These are phyloP conservation scores for Tragelaphus oryx DNA, from an alignment of 2,797 vertebrate species.

Conservation along the genomic window DNA sequence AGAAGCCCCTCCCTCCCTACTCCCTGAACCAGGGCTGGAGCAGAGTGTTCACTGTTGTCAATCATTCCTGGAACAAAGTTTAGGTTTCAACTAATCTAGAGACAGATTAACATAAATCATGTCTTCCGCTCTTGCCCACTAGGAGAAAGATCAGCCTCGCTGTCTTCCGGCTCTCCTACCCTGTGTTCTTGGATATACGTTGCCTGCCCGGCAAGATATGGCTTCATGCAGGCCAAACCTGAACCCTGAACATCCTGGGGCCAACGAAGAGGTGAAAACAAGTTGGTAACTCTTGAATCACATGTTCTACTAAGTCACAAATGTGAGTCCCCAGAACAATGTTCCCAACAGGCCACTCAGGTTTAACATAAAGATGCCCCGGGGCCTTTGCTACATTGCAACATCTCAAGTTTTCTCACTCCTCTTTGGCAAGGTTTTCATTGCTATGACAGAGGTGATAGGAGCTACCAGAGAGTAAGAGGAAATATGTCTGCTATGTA, in stretches of 20 bases:
- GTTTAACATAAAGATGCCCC: neutral
- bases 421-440: constrained; percentile 8
- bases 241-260: constrained; percentile 29
- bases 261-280: neutral
- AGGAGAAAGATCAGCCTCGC: neutral
- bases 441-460: neutral
- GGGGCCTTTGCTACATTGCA: neutral
- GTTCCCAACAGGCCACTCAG: neutral
- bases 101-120: constrained; percentile 22
- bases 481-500: neutral
- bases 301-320: neutral
- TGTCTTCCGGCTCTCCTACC: neutral
- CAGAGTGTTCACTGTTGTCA: neutral
- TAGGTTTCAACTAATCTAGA: constrained; percentile 30
- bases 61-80: constrained; percentile 28
- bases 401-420: neutral
- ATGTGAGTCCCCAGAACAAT: neutral
- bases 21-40: neutral
- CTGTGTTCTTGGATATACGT: neutral
- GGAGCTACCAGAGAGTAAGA: neutral
- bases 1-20: neutral
- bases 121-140: neutral
- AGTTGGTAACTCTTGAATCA: neutral
- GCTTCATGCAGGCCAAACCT: neutral
- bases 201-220: neutral